Evolutionary conservation across 2,797 vertebrate genomes (phyloP).

Genomic region (Rhodeus uyekii): DNA sequence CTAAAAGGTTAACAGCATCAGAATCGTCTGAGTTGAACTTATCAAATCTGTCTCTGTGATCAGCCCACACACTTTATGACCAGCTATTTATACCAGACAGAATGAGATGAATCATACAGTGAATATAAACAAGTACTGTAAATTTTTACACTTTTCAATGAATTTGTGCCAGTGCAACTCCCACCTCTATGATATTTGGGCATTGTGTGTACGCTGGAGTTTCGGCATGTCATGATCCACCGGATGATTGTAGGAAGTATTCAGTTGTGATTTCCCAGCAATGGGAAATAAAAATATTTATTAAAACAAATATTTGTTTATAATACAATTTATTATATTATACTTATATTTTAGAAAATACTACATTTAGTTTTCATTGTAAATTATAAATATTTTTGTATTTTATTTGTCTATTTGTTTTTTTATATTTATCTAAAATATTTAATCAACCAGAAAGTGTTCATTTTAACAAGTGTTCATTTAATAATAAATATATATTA

Average conservation of each 20-base stretch:
- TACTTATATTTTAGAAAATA: neutral
- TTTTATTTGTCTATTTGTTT: neutral
- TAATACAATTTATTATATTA: neutral
- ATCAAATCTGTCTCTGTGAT: slow-evolving; percentile 31
- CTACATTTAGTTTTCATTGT: neutral
- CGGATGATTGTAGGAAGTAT: neutral
- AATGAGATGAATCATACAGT: neutral
- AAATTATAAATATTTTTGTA: neutral
- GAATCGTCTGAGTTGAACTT: slow-evolving; percentile 20
- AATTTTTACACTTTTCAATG: neutral
- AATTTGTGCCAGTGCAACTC: neutral
- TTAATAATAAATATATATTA: neutral
- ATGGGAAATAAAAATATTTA: neutral
- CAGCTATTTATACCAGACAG: neutral
- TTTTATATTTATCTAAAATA: no score
- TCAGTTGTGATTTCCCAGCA: neutral
- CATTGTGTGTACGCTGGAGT: neutral
- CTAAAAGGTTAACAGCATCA: slow-evolving; percentile 28
- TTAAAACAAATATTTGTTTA: neutral
- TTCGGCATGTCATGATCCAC: neutral
- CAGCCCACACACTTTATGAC: slow-evolving; percentile 2
- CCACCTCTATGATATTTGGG: neutral
- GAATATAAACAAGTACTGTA: neutral
- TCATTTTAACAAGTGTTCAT: neutral
- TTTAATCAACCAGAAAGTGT: neutral